Conservation (phyloP, 2,113 vertebrate species). For the Urocolius indicus region DNA sequence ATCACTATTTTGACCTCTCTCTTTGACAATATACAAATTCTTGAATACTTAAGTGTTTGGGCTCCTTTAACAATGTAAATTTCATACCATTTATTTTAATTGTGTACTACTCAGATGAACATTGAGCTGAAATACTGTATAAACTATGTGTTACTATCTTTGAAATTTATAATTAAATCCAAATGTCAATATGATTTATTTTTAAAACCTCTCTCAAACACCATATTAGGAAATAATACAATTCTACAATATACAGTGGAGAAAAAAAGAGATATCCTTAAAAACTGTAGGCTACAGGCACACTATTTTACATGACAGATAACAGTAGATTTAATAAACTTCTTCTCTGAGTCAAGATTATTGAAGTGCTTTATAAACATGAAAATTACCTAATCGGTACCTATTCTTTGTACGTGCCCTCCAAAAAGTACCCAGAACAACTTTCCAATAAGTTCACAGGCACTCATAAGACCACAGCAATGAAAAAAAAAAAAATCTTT, state of each 20-base stretch:
- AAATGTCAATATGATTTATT: constrained; percentile 45
- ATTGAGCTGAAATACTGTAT: neutral
- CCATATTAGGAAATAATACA: constrained; percentile 41
- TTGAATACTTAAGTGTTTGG: neutral
- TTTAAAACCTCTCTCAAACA: constrained; percentile 22
- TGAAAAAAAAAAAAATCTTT: constrained; percentile 14
- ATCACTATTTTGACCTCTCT: neutral
- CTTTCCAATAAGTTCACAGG: constrained; percentile 19
- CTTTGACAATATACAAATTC: neutral
- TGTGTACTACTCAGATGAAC: neutral
- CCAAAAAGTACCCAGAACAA: neutral
- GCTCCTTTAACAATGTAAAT: neutral
- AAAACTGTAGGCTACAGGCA: neutral
- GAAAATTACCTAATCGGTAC: neutral
- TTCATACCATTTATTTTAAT: neutral
- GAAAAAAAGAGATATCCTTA: neutral
- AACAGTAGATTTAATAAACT: neutral
- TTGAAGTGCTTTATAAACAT: neutral
- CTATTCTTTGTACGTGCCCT: neutral
- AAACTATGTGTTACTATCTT: constrained; percentile 27
- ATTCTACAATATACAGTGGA: neutral
- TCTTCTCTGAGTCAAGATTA: neutral
- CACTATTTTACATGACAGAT: neutral
- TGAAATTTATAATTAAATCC: constrained; percentile 31
- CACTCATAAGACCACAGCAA: neutral